Evolutionary conservation across 2,113 vertebrate species (phyloP).

Genomic region (Hippocampus guttulatus): DNA sequence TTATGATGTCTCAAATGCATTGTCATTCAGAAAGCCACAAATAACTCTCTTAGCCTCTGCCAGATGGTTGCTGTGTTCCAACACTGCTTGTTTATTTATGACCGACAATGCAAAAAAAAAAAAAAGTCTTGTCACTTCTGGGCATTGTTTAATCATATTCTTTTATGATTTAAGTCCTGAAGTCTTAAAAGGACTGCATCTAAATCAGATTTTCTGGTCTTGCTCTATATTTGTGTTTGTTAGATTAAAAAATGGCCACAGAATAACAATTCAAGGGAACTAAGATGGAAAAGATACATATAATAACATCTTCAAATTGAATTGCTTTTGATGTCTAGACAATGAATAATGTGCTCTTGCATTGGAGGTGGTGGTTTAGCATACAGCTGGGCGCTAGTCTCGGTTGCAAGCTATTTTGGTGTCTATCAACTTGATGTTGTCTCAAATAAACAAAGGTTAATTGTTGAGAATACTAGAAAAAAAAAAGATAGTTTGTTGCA

Average conservation of each 20-base stretch:
- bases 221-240: slow-evolving; percentile 16
- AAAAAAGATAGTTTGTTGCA: not conserved
- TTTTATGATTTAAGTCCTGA: slow-evolving; percentile 40
- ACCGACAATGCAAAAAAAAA: slow-evolving; percentile 26
- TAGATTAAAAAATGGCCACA: slow-evolving; percentile 12
- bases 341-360: slow-evolving; percentile 16
- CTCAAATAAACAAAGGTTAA: not conserved
- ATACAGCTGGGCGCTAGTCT: not conserved
- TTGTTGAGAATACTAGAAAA: not conserved
- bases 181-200: slow-evolving; percentile 31
- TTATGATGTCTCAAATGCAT: slow-evolving; percentile 26
- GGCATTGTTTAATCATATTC: slow-evolving; percentile 42
- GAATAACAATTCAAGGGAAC: slow-evolving; percentile 16
- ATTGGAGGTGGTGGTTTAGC: slow-evolving; percentile 8
- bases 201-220: slow-evolving; percentile 31
- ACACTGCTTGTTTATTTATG: slow-evolving; percentile 41
- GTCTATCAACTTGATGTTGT: not conserved
- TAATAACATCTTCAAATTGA: slow-evolving; percentile 24
- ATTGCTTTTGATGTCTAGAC: slow-evolving; percentile 17
- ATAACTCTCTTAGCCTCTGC: slow-evolving; percentile 24
- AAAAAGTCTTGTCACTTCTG: slow-evolving; percentile 36
- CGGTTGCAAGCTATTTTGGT: not conserved
- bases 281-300: slow-evolving; percentile 8
- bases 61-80: slow-evolving; percentile 31
- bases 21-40: slow-evolving; percentile 27